These are phyloP conservation scores for Drosophila bunnanda DNA, from an alignment of 2,888 invertebrate genomes.

Conservation along the genomic window DNA sequence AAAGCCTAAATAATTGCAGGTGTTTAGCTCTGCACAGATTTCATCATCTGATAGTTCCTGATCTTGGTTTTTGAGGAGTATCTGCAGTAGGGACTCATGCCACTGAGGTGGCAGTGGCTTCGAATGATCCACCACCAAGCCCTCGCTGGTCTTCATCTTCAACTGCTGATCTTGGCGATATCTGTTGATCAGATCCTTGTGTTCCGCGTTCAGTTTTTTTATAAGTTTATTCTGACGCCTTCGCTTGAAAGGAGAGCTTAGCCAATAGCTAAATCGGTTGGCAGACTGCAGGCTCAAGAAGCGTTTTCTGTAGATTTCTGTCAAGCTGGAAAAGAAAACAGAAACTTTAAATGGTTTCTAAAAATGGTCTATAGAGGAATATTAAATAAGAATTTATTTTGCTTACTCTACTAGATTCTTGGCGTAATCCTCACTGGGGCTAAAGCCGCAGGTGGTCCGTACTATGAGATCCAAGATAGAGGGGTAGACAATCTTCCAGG, in stretches of 20 bases:
- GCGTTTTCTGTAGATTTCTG: constrained; percentile 59
- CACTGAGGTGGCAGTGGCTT: constrained; percentile 9
- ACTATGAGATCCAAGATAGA: constrained; percentile 51
- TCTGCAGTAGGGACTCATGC: constrained; percentile 55
- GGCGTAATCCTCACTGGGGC: constrained; percentile 49
- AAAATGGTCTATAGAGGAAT: background rate
- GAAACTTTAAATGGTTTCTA: too few relatives aligned
- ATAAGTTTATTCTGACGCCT: constrained; percentile 54
- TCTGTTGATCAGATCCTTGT: constrained; percentile 42
- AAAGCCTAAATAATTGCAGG: constrained; percentile 60
- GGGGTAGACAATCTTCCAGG: constrained; percentile 47
- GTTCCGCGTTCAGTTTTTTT: constrained; percentile 45
- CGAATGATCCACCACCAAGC: constrained; percentile 28
- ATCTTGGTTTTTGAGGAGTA: constrained; percentile 38
- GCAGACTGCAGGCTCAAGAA: constrained; percentile 57
- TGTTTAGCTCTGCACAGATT: constrained; percentile 59
- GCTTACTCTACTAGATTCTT: constrained; percentile 49
- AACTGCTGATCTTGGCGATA: background rate
- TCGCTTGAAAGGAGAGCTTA: constrained; percentile 47
- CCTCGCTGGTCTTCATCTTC: constrained; percentile 1
- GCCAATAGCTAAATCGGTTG: constrained; percentile 52
- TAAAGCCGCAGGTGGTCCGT: constrained; percentile 48
- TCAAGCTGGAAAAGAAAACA: constrained; percentile 24
- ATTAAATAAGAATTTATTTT: background rate
- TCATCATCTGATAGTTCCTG: constrained; percentile 39